phyloP scores from a whole-genome alignment of 2,797 vertebrate species.

The Cirrhinus molitorella region DNA sequence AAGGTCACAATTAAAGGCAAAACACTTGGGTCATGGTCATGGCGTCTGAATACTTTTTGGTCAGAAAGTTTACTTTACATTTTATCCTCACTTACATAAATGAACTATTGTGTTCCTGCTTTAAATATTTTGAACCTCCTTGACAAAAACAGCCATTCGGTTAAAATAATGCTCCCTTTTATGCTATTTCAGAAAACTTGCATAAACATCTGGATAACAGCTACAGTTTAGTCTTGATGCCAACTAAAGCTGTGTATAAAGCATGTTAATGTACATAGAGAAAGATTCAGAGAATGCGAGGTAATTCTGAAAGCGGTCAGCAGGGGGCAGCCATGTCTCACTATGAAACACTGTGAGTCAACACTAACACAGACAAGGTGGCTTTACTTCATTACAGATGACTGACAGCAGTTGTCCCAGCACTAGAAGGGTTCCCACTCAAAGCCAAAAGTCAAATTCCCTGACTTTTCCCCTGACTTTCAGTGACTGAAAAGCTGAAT shows the following conservation, averaged over 20 bases:
- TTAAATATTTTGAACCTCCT: background rate
- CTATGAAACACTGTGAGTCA: conserved; percentile 50
- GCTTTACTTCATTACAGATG: conserved; percentile 72
- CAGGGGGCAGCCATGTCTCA: conserved; percentile 73
- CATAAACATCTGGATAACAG: background rate
- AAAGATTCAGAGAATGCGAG: background rate
- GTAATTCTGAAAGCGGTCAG: conserved; percentile 62
- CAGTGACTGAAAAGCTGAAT: no score
- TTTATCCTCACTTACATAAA: background rate
- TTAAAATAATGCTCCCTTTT: background rate
- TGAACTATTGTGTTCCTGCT: background rate
- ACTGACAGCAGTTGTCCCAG: conserved; percentile 69
- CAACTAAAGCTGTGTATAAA: background rate
- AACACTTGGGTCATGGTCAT: no score
- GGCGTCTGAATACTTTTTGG: no score
- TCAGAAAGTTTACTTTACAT: no score
- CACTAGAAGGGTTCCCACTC: no score
- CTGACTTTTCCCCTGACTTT: no score
- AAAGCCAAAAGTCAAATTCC: no score
- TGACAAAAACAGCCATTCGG: background rate
- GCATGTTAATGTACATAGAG: background rate
- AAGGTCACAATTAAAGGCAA: no score
- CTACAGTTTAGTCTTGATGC: background rate
- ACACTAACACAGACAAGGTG: conserved; percentile 64
- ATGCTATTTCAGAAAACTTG: background rate